Base-by-base conservation (phyloP, 2,888 invertebrate species). In the Matsumyia berberina region DNA sequence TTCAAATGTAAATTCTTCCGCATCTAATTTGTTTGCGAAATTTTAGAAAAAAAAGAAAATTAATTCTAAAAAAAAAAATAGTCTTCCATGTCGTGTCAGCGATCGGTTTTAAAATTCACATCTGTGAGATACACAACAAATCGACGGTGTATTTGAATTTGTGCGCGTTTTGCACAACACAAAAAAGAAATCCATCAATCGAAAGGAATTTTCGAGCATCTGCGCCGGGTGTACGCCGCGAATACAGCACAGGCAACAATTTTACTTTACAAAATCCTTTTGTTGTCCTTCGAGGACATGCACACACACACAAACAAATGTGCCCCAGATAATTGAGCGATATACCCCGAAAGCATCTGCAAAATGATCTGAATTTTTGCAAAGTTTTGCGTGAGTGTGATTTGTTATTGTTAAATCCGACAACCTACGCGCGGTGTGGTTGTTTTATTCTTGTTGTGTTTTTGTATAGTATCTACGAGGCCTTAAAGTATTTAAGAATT, bases 191-290 rank as follows among this genome's bases (percentile, higher is more conserved):
- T 58, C 49, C 76, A 53, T 73, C 79, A 67, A 73, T 66, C 62
- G 44, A 39, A 69, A 42, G 49, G 58, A 70, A 79, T 64, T 66
- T 69, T 80, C 70, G 51, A 80, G 80, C 80, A 85, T 85, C 85
- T 85, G 85, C 85, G 85, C 85, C 85, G 85, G 85, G 85, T 85
- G 85, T 85, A 74, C 85, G 24, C 4, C 24, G 24, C 85, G 80
- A 69, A 74, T 73, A 62, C 57, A 69, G 46, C 69, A 62, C 57
- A 69, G 46, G 69, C 70, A 58, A 60, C 67, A 70, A 35, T 46
- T 62, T 53, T 53, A 57, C 39, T 64, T 33, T 53, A 62, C 60
- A n/a, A 37, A 55, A 70, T 79, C 78, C 78, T 78, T 83, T 73
- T 79, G 73, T 78, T 74, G 53, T 82, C 77, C 77, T 82, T 62